A percentile compares a stretch with the other conserved stretches of the same genome.
Evolutionary conservation across 2,797 vertebrate genomes (phyloP).

Genomic region (Neosalanx taihuensis): DNA sequence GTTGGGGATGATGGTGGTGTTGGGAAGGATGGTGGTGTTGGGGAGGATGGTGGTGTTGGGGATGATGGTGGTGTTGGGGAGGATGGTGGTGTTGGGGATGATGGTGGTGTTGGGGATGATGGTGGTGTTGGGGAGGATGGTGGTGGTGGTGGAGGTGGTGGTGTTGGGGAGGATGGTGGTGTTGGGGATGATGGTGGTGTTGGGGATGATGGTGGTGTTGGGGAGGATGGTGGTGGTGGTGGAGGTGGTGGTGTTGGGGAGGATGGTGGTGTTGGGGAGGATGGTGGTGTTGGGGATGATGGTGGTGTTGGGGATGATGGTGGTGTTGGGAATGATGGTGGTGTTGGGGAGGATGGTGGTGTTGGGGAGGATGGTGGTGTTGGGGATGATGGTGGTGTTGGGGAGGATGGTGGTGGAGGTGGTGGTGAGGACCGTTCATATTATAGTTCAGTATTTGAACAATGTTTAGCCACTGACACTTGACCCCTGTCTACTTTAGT

Average conservation of each 20-base stretch:
- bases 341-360: too few species aligned
- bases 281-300: too few species aligned
- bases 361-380: too few species aligned
- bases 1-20: too few species aligned
- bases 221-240: background rate
- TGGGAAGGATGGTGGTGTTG: background rate
- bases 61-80: background rate
- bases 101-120: background rate
- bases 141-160: background rate
- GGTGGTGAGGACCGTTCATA: background rate
- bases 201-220: background rate
- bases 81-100: background rate
- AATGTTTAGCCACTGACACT: background rate
- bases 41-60: background rate
- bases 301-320: too few species aligned
- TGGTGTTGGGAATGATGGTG: too few species aligned
- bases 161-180: too few species aligned
- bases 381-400: too few species aligned
- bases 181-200: background rate
- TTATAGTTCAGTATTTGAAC: too few species aligned
- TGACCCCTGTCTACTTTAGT: slow-evolving; percentile 40
- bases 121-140: too few species aligned
- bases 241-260: too few species aligned
- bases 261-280: too few species aligned
- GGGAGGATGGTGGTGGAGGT: background rate